phyloP scores from a whole-genome alignment of 1,140 invertebrate genomes.

The Cataglyphis hispanica region DNA sequence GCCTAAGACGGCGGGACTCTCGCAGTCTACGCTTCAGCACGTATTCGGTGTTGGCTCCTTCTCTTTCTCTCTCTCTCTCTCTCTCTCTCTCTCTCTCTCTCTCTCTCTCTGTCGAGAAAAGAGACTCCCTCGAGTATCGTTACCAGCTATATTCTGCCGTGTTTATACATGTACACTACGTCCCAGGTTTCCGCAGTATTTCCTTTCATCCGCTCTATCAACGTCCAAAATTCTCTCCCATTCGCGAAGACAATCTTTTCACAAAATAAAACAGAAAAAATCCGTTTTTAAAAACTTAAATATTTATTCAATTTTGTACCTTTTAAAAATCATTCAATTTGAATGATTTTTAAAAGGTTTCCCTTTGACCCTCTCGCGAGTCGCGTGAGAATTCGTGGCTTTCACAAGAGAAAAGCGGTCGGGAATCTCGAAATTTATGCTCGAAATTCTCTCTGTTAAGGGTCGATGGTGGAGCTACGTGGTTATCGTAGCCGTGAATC shows the following conservation, averaged over 20 bases:
- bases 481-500: slow-evolving; percentile 57
- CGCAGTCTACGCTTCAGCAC: slow-evolving; percentile 56
- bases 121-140: slow-evolving; percentile 60
- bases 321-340: neutral
- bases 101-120: neutral
- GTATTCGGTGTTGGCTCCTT: slow-evolving; percentile 33
- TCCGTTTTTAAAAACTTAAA: neutral
- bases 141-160: neutral
- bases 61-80: neutral
- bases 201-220: slow-evolving; percentile 21
- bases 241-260: neutral
- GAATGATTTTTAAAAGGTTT: too few relatives aligned
- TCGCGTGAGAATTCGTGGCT: neutral
- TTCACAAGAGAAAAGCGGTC: neutral
- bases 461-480: neutral
- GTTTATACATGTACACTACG: slow-evolving; percentile 4
- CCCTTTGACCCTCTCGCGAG: neutral
- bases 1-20: slow-evolving; percentile 50
- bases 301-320: neutral
- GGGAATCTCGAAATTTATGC: neutral
- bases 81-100: neutral
- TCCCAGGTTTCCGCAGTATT: neutral
- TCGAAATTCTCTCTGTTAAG: neutral
- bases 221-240: neutral
- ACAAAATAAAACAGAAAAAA: too few relatives aligned